Evolutionary conservation across 1,140 invertebrate species (phyloP).

Genomic region (Neotoxoptera formosana): DNA sequence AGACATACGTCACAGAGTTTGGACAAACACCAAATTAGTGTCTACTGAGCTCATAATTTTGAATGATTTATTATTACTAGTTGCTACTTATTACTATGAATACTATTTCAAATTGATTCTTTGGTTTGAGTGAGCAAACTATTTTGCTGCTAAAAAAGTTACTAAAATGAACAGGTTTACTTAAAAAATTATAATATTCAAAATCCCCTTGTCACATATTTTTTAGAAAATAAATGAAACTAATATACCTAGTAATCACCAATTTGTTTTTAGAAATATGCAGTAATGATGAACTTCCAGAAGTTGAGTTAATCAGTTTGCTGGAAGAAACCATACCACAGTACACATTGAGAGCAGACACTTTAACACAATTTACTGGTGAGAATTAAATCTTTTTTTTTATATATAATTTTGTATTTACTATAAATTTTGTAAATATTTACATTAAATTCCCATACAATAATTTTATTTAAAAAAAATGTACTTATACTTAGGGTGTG

Average conservation of each 20-base stretch:
- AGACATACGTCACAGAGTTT: conserved; percentile 21
- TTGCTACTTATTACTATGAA: conserved; percentile 31
- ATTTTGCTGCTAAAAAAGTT: not conserved
- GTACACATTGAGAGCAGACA: conserved; percentile 92
- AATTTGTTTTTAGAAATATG: conserved; percentile 67
- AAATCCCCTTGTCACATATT: not conserved
- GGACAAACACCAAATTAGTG: conserved; percentile 34
- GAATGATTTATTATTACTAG: conserved; percentile 32
- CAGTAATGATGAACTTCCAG: conserved; percentile 83
- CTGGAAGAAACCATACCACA: conserved; percentile 94
- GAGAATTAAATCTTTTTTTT: conserved; percentile 61
- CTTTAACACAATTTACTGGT: conserved; percentile 92
- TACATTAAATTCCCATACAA: not conserved
- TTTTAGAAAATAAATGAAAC: not conserved
- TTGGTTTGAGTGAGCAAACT: not conserved
- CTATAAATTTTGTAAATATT: not conserved
- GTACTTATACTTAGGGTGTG: no score
- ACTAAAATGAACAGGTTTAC: not conserved
- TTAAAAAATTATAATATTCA: not conserved
- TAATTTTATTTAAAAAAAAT: not conserved
- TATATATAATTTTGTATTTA: not conserved
- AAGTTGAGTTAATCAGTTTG: conserved; percentile 94
- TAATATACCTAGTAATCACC: not conserved
- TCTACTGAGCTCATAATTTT: conserved; percentile 21
- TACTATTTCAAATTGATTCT: not conserved